phyloP scores from a whole-genome alignment of 2,113 vertebrate genomes.

The Petroica traversi region DNA sequence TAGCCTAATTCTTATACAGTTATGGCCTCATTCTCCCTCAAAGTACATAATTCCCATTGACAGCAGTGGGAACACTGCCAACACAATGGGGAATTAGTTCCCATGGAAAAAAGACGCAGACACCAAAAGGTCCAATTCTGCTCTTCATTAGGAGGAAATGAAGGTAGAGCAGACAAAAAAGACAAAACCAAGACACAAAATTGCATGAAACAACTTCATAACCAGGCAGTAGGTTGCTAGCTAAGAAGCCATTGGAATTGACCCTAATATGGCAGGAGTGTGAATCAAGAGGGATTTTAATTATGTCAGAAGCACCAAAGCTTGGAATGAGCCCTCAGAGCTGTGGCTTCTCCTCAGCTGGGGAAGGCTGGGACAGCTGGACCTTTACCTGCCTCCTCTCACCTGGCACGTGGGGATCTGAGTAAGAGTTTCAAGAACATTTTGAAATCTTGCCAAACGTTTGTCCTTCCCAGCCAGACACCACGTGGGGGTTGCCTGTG shows the following conservation, averaged over 20 bases:
- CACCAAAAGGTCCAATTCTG: neutral
- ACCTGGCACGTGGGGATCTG: rapidly evolving
- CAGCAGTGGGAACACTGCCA: slow-evolving; percentile 51
- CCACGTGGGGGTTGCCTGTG: neutral
- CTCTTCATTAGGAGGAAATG: neutral
- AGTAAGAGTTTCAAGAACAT: neutral
- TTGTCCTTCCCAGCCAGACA: neutral
- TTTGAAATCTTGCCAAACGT: neutral
- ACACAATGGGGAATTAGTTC: slow-evolving; percentile 1
- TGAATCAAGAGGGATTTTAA: neutral
- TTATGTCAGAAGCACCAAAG: neutral
- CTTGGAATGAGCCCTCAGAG: neutral
- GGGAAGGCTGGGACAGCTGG: neutral
- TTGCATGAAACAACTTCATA: neutral
- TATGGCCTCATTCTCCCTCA: slow-evolving; percentile 34
- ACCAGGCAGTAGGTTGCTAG: neutral
- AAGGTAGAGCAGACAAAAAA: neutral
- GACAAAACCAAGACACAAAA: neutral
- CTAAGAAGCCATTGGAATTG: neutral
- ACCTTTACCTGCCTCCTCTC: neutral
- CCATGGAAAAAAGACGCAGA: neutral
- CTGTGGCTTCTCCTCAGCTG: neutral
- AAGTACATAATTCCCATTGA: slow-evolving; percentile 41
- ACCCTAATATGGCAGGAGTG: neutral
- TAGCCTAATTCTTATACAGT: slow-evolving; percentile 58